Conservation (phyloP, 2,888 invertebrate species). For the Mythimna lalbum region DNA sequence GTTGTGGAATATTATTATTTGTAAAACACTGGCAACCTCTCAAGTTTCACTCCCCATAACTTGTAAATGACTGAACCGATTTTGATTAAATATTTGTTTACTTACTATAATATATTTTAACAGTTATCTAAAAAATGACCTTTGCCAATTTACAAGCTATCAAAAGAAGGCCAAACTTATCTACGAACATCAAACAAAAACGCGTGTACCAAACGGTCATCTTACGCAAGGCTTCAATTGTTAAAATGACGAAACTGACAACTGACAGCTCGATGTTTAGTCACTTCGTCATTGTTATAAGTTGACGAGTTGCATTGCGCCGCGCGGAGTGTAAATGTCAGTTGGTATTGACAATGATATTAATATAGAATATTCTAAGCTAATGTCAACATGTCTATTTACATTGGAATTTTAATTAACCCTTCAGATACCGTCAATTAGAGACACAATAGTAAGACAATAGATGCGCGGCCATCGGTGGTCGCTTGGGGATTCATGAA, state of each 20-base stretch:
- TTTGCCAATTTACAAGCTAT: not conserved
- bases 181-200: constrained; percentile 19
- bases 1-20: no score
- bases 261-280: constrained; percentile 63
- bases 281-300: constrained; percentile 60
- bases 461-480: no score
- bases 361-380: not conserved
- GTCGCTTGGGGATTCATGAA: no score
- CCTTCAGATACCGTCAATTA: no score
- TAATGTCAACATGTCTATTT: not conserved
- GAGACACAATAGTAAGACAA: no score
- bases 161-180: constrained; percentile 29
- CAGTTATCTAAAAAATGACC: no score
- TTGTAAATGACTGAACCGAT: no score
- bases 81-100: no score
- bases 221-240: constrained; percentile 50
- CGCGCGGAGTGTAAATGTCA: constrained; percentile 45
- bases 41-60: no score
- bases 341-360: constrained; percentile 11
- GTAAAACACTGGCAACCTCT: no score
- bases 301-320: constrained; percentile 25
- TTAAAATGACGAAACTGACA: constrained; percentile 73
- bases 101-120: no score
- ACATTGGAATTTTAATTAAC: not conserved
- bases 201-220: constrained; percentile 9